Percentiles rank a stretch among this genome's conserved stretches.
Evolutionary conservation across 2,797 vertebrate genomes (phyloP).

Genomic region (Pipistrellus nathusii): DNA sequence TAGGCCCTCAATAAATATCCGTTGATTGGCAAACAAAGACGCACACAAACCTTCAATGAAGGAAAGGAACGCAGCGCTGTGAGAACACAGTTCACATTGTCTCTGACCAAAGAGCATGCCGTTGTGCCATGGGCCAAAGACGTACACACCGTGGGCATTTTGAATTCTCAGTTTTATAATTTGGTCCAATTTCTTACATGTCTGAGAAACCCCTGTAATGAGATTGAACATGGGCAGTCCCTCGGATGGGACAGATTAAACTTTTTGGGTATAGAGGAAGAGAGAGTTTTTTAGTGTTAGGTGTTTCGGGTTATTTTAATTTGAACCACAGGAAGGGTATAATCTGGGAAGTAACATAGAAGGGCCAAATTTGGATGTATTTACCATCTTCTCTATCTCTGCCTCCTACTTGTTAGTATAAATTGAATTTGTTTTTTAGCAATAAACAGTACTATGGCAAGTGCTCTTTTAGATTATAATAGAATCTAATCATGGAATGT

Average conservation of each 20-base stretch:
- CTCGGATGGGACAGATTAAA: constrained; percentile 14
- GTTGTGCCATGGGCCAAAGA: constrained; percentile 19
- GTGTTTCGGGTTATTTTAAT: constrained; percentile 12
- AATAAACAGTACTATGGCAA: background rate
- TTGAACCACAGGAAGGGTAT: background rate
- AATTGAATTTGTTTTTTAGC: constrained; percentile 24
- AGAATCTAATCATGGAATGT: background rate
- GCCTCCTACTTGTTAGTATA: background rate
- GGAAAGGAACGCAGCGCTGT: background rate
- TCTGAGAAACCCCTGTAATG: constrained; percentile 1
- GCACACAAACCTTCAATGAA: constrained; percentile 13
- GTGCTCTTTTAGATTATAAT: background rate
- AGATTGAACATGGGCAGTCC: background rate
- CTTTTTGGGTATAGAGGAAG: background rate
- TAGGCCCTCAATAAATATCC: background rate
- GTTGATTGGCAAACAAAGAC: constrained; percentile 11
- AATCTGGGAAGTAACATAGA: background rate
- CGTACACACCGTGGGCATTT: background rate
- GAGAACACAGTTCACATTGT: constrained; percentile 54
- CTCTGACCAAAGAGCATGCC: constrained; percentile 35
- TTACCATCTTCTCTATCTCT: background rate
- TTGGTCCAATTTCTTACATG: background rate
- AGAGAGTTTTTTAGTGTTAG: background rate
- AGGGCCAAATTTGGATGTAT: background rate
- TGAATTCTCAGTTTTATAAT: background rate